Evolutionary conservation across 2,797 vertebrate species (phyloP), one percentile per base, ranked within the genome.

Genomic region (Takifugu ocellatus): DNA sequence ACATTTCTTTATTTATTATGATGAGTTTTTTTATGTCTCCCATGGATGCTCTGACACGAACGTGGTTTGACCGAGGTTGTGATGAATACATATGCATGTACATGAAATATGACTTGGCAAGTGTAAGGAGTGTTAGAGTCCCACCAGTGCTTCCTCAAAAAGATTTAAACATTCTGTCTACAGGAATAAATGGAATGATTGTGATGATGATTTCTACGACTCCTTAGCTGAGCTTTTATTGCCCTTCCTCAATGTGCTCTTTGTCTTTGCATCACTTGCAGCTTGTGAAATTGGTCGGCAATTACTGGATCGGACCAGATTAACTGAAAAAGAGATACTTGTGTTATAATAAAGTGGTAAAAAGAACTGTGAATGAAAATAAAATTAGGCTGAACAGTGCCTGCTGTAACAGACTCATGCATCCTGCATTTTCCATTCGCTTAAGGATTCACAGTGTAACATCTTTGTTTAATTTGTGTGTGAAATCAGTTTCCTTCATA

Each of bases 121-220:
- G 49, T 51, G 74, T 78, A 66, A 68, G 57, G 50, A 43, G 2
- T 39, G 11, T 39, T 39, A 3, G 4, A 14, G 2, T 39, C 72
- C 77, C 54, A 49, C 72, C 29, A 76, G 76, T 77, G 24, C 68
- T 75, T 77, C 60, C 74, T 62, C 49, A 27, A 52, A 66, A 52
- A 75, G 62, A 83, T 80, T 65, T 74, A 70, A 77, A 67, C 66
- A 63, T 12, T 59, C 48, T 68, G 72, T 83, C 66, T 16, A 48
- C 15, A 74, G 72, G 73, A 81, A 71, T 71, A 50, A 71, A 76
- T 73, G 31, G 53, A 69, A 49, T 68, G 87, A 61, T 85, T 84
- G 76, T 82, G 71, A 60, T 51, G 49, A 66, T 88, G 88, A 90
- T 87, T 88, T 77, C 53, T 84, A 66, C 83, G 85, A 87, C 78